Evolutionary conservation across 2,113 vertebrate genomes (phyloP).

Genomic region (Seriola rivoliana): DNA sequence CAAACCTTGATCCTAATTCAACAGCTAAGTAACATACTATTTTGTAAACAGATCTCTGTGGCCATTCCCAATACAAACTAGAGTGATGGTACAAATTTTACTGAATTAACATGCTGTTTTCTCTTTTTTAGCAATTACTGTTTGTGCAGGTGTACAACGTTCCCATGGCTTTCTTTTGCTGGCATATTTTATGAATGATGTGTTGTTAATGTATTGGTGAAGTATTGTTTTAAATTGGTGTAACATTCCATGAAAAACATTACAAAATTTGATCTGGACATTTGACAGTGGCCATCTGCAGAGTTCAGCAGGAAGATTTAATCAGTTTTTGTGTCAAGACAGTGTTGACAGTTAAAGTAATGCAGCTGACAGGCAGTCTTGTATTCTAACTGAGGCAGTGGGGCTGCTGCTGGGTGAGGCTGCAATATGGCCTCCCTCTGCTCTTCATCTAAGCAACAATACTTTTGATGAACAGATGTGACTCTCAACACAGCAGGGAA

Average conservation of each 20-base stretch:
- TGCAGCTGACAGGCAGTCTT: constrained; percentile 27
- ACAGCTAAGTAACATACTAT: constrained; percentile 41
- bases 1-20: constrained; percentile 51
- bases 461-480: constrained; percentile 70
- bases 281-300: constrained; percentile 19
- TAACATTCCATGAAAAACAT: not conserved
- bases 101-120: constrained; percentile 37
- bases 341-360: constrained; percentile 14
- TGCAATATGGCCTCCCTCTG: constrained; percentile 33
- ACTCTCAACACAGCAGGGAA: constrained; percentile 44
- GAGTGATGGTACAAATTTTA: constrained; percentile 27
- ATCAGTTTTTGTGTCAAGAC: constrained; percentile 20
- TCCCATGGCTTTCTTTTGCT: constrained; percentile 32
- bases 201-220: not conserved
- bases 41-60: constrained; percentile 68
- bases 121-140: constrained; percentile 34
- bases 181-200: constrained; percentile 4
- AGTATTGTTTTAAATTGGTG: not conserved
- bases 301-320: not conserved
- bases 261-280: not conserved
- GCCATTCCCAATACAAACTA: constrained; percentile 38
- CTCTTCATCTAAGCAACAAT: constrained; percentile 44
- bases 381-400: constrained; percentile 17
- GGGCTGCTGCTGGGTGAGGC: constrained; percentile 30
- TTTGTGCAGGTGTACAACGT: constrained; percentile 55